A percentile compares a stretch with the other conserved stretches of the same genome.
Evolutionary conservation across 2,113 vertebrate genomes (phyloP).

Genomic region (Picathartes gymnocephalus): DNA sequence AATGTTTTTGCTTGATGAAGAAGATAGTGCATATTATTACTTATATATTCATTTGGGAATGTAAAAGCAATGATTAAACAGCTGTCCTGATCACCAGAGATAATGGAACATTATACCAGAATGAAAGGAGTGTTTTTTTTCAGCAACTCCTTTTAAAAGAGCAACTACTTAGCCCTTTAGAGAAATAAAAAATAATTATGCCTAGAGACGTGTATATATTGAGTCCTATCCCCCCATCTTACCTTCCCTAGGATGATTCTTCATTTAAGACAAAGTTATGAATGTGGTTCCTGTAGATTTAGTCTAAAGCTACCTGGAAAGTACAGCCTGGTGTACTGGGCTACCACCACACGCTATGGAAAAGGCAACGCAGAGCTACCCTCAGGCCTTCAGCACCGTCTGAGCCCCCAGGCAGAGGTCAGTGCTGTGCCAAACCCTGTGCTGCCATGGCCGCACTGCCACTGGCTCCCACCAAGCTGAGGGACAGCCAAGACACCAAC

Average conservation of each 20-base stretch:
- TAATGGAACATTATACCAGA: not conserved
- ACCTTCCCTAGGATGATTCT: not conserved
- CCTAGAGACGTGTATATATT: not conserved
- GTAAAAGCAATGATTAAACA: not conserved
- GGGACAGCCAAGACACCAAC: accelerated
- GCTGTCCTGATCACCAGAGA: not conserved
- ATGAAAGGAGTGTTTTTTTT: not conserved
- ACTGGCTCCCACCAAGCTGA: not conserved
- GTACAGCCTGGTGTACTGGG: not conserved
- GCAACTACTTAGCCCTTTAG: not conserved
- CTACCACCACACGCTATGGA: accelerated
- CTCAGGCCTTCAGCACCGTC: not conserved
- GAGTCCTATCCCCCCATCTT: not conserved
- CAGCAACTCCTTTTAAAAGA: not conserved
- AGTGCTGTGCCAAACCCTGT: not conserved
- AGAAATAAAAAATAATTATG: not conserved
- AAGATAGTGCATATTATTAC: not conserved
- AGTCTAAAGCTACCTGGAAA: not conserved
- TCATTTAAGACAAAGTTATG: not conserved
- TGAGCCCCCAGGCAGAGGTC: not conserved
- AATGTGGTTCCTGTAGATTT: not conserved
- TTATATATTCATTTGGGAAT: not conserved
- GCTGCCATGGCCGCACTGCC: not conserved
- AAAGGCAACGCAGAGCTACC: not conserved
- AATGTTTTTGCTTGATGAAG: not conserved